Evolutionary conservation across 2,888 invertebrate genomes (phyloP).

Genomic region (Brachycybe producta): DNA sequence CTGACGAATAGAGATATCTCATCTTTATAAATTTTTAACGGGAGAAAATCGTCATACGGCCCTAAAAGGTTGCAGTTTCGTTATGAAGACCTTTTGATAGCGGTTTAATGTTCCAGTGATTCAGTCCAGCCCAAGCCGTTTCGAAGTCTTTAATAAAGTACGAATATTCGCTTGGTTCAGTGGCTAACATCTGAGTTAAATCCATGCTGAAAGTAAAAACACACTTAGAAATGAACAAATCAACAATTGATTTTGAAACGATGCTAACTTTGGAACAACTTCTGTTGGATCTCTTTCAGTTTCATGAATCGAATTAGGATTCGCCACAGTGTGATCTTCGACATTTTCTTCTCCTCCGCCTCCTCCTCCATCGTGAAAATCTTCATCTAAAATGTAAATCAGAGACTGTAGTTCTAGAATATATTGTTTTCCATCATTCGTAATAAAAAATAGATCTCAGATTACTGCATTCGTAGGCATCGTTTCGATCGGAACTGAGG

Average conservation of each 20-base stretch:
- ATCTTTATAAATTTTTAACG: not conserved
- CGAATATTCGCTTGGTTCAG: not conserved
- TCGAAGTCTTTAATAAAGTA: not conserved
- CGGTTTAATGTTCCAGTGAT: conserved; percentile 2
- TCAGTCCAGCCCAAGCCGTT: conserved; percentile 10
- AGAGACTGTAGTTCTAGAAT: too few species aligned
- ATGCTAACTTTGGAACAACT: too few species aligned
- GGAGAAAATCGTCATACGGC: not conserved
- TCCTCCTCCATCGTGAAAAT: not conserved
- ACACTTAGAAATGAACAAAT: not conserved
- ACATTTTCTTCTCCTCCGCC: not conserved
- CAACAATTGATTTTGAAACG: not conserved
- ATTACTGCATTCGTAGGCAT: too few species aligned
- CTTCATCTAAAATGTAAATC: not conserved
- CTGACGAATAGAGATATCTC: not conserved
- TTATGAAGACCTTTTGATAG: not conserved
- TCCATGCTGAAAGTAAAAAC: not conserved
- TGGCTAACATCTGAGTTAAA: not conserved
- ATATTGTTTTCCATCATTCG: too few species aligned
- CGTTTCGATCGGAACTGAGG: too few species aligned
- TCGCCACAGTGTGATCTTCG: not conserved
- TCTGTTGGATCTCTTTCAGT: not conserved
- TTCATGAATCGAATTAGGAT: not conserved
- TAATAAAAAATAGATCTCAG: too few species aligned
- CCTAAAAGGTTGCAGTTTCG: not conserved